A percentile compares a stretch with the other conserved stretches of the same genome.
Evolutionary conservation across 2,113 vertebrate species (phyloP).

Genomic region (Trachemys scripta): DNA sequence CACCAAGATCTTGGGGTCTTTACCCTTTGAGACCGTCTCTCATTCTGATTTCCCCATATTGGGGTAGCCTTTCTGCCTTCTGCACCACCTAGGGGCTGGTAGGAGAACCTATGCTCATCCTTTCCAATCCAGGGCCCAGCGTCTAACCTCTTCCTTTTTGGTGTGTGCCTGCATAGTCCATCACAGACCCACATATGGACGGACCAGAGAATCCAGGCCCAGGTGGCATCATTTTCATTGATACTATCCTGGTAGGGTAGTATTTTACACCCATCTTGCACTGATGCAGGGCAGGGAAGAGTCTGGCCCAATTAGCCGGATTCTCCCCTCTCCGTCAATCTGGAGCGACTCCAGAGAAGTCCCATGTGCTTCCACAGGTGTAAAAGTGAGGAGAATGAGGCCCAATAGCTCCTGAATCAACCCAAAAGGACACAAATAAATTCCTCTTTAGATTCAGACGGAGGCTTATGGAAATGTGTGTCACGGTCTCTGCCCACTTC

Average conservation of each 20-base stretch:
- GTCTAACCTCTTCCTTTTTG: background rate
- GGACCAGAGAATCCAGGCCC: background rate
- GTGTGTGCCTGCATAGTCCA: background rate
- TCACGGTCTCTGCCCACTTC: background rate
- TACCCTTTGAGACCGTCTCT: background rate
- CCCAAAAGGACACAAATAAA: background rate
- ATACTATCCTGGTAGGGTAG: background rate
- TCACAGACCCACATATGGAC: background rate
- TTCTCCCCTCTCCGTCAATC: background rate
- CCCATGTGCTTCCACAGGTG: background rate
- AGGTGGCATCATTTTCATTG: background rate
- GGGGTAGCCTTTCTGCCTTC: background rate
- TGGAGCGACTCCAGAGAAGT: background rate
- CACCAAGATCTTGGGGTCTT: background rate
- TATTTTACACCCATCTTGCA: background rate
- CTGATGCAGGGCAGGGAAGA: background rate
- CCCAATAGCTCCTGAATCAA: background rate
- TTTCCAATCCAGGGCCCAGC: background rate
- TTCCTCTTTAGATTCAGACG: background rate
- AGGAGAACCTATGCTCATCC: background rate
- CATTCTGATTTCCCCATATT: background rate
- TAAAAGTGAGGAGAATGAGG: background rate
- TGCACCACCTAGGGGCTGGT: background rate
- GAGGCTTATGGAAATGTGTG: background rate
- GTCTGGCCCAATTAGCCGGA: background rate